These are phyloP conservation scores for Halcyon badia DNA, from an alignment of 2,797 vertebrate species.

Conservation along the genomic window DNA sequence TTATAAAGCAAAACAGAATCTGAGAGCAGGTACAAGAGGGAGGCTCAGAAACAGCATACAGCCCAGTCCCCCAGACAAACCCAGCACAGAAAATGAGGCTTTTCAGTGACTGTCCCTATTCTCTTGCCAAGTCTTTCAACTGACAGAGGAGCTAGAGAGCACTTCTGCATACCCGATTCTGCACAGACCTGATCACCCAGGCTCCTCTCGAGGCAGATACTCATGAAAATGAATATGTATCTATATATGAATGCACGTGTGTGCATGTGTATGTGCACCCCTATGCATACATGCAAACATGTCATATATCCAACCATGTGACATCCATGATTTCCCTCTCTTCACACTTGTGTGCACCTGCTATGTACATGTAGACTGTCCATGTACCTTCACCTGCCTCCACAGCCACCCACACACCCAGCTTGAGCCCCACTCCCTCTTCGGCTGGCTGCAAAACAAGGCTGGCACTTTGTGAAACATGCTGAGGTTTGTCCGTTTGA, in stretches of 20 bases:
- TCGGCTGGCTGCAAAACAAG: neutral
- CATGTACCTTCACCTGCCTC: neutral
- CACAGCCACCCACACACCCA: neutral
- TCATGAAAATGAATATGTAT: neutral
- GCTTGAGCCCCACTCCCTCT: neutral
- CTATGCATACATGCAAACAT: neutral
- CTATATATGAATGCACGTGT: neutral
- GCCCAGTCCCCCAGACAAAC: neutral
- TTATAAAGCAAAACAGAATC: neutral
- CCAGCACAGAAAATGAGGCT: constrained; percentile 22
- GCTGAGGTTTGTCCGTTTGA: constrained; percentile 17
- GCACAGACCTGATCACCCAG: neutral
- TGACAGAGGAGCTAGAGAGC: neutral
- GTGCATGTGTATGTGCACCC: neutral
- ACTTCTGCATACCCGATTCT: neutral
- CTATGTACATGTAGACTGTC: neutral
- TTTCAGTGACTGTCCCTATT: constrained; percentile 18
- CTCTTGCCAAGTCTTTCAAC: constrained; percentile 3
- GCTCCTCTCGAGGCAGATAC: neutral
- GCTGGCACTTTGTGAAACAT: constrained; percentile 2
- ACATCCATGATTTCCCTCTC: neutral
- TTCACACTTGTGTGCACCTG: constrained; percentile 34
- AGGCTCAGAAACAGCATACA: neutral
- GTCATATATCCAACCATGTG: accelerated
- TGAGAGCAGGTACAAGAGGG: constrained; percentile 9